phyloP scores from a whole-genome alignment of 2,888 invertebrate species.

The Operophtera brumata region DNA sequence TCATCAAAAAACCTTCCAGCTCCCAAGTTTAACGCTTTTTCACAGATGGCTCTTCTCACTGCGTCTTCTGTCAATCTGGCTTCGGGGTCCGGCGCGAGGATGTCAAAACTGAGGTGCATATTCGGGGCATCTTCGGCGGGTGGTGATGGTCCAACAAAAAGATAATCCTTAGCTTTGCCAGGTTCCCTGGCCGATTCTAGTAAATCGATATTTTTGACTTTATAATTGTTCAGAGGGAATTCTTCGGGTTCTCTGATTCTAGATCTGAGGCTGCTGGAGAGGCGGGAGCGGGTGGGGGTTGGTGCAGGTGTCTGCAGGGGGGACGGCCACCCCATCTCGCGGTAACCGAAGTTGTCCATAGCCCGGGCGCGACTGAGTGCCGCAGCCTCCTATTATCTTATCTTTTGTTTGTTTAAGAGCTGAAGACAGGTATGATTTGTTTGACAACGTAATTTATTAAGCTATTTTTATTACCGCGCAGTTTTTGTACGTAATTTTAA shows the following conservation, averaged over 20 bases:
- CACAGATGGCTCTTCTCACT: conserved; percentile 84
- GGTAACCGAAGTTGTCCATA: conserved; percentile 84
- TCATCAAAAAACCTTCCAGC: conserved; percentile 87
- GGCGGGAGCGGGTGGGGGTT: conserved; percentile 54
- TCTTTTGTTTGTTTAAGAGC: conserved; percentile 63
- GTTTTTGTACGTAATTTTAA: conserved; percentile 38
- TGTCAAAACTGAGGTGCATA: conserved; percentile 88
- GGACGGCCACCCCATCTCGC: conserved; percentile 78
- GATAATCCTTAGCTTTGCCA: conserved; percentile 84
- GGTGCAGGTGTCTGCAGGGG: conserved; percentile 59
- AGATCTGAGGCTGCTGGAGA: conserved; percentile 71
- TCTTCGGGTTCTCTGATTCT: conserved; percentile 71
- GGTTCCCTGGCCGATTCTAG: conserved; percentile 82
- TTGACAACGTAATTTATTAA: conserved; percentile 66
- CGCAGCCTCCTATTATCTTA: conserved; percentile 58
- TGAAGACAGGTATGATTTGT: conserved; percentile 54
- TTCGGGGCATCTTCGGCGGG: conserved; percentile 90
- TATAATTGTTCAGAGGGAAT: conserved; percentile 76
- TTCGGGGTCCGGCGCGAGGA: conserved; percentile 84
- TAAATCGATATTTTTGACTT: conserved; percentile 69
- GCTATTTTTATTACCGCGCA: conserved; percentile 61
- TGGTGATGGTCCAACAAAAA: conserved; percentile 89
- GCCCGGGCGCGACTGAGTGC: conserved; percentile 56
- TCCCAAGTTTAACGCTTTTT: conserved; percentile 84
- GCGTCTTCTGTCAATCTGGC: conserved; percentile 86